Conservation (phyloP, 92 coral and sea anemone species). For the Bergia puertoricense region DNA sequence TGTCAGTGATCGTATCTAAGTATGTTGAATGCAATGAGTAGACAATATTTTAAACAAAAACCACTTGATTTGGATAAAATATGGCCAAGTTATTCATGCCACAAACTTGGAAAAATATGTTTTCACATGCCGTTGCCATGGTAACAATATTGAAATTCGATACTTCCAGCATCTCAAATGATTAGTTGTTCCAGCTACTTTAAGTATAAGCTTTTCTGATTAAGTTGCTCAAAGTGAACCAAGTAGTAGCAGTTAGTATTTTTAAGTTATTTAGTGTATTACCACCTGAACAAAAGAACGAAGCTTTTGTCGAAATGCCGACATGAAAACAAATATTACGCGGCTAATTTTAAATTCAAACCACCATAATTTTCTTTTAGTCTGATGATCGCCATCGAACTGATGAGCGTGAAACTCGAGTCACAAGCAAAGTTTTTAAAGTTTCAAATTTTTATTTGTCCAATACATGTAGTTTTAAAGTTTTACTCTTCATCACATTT, state of each 20-base stretch:
- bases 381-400: too few species aligned
- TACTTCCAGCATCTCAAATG: conserved; percentile 3
- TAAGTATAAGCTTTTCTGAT: conserved; percentile 1
- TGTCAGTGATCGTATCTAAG: too few species aligned
- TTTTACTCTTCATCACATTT: too few species aligned
- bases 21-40: conserved; percentile 10
- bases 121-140: conserved; percentile 14
- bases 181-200: conserved; percentile 16
- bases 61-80: neutral
- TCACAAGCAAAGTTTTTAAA: too few species aligned
- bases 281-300: neutral
- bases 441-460: too few species aligned
- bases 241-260: neutral
- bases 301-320: too few species aligned
- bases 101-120: neutral
- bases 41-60: neutral
- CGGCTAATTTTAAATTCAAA: too few species aligned
- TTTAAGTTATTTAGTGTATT: conserved; percentile 17
- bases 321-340: too few species aligned
- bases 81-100: conserved; percentile 10
- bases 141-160: conserved; percentile 18
- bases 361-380: too few species aligned
- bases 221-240: conserved; percentile 8
- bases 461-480: too few species aligned
- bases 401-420: too few species aligned